Percentiles rank a stretch among this genome's conserved stretches.
Evolutionary conservation across 2,797 vertebrate genomes (phyloP).

Genomic region (Peromyscus attwateri): DNA sequence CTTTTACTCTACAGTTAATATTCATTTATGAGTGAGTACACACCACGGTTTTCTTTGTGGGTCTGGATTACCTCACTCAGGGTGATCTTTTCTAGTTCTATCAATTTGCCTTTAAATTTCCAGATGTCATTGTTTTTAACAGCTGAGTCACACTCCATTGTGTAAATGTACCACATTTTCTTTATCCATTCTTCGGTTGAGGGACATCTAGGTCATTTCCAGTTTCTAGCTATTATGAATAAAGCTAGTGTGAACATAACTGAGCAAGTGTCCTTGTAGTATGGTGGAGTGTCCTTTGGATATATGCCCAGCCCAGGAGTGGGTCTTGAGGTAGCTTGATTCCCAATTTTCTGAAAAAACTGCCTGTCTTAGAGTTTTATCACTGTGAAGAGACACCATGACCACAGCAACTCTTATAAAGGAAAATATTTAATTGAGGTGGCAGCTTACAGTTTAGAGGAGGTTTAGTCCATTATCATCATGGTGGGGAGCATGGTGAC

Average conservation of each 20-base stretch:
- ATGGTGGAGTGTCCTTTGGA: not conserved
- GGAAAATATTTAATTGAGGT: not conserved
- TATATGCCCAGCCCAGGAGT: not conserved
- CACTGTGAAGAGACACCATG: not conserved
- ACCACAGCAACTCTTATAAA: not conserved
- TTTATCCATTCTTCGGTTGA: not conserved
- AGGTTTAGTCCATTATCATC: not conserved
- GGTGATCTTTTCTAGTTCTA: not conserved
- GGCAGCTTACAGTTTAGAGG: not conserved
- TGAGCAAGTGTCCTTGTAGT: not conserved
- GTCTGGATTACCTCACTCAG: not conserved
- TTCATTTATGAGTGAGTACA: not conserved
- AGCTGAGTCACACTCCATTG: not conserved
- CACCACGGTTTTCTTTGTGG: not conserved
- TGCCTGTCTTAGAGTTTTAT: too few relatives aligned
- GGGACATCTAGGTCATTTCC: not conserved
- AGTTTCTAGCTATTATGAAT: not conserved
- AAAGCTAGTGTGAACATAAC: not conserved
- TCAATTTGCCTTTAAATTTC: not conserved
- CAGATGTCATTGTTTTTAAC: not conserved
- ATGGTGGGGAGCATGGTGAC: not conserved
- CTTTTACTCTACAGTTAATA: not conserved
- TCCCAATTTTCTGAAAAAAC: not conserved
- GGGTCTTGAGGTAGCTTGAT: not conserved
- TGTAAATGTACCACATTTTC: not conserved